Evolutionary conservation across 2,797 vertebrate genomes (phyloP).

Genomic region (Syngnathus rostellatus): DNA sequence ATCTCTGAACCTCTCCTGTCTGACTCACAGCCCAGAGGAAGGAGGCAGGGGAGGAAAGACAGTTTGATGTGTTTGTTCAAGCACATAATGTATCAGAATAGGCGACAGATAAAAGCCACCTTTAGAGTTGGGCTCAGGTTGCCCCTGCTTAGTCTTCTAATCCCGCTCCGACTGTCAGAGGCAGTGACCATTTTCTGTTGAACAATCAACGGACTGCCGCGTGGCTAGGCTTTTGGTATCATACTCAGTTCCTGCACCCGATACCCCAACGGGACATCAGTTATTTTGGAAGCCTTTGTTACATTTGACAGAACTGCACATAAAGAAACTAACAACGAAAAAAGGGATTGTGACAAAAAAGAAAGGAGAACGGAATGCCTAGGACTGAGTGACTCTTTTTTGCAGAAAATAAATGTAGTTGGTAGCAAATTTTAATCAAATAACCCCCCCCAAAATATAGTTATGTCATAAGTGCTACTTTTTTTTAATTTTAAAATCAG

Average conservation of each 20-base stretch:
- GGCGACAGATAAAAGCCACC: constrained; percentile 19
- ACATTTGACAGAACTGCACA: not conserved
- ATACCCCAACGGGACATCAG: not conserved
- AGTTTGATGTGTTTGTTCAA: constrained; percentile 39
- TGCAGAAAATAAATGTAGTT: constrained; percentile 80
- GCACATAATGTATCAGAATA: constrained; percentile 21
- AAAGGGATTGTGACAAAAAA: not conserved
- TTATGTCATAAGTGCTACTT: not conserved
- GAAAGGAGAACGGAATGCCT: constrained; percentile 69
- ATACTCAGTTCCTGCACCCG: not conserved
- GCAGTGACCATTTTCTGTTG: constrained; percentile 27
- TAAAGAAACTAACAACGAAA: not conserved
- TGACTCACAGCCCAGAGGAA: constrained; percentile 36
- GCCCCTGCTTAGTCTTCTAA: not conserved
- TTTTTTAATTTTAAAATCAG: not conserved
- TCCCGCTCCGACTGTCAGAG: constrained; percentile 12
- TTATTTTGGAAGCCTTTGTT: constrained; percentile 56
- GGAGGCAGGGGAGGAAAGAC: constrained; percentile 26
- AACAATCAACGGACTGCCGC: not conserved
- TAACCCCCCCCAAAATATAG: not conserved
- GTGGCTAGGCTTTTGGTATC: not conserved
- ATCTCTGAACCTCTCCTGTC: constrained; percentile 42
- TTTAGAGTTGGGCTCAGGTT: not conserved
- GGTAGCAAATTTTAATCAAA: constrained; percentile 13
- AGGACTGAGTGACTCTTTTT: constrained; percentile 53